phyloP scores from a whole-genome alignment of 2,888 invertebrate genomes.

The Callyntrura guangdongensis region DNA sequence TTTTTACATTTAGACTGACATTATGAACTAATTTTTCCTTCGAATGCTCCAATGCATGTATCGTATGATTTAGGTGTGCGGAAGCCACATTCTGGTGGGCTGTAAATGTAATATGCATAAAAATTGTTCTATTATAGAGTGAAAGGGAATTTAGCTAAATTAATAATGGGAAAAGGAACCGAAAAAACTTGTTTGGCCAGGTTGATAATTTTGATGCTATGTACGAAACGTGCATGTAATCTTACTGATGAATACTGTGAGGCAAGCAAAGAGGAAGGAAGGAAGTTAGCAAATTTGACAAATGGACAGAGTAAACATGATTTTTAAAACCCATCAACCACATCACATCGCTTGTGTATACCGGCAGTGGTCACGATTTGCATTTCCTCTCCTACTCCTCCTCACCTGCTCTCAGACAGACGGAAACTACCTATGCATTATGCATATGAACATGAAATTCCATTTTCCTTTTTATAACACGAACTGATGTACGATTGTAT shows the following conservation, averaged over 20 bases:
- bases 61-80: slow-evolving; percentile 1
- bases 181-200: slow-evolving; percentile 80
- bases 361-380: slow-evolving; percentile 75
- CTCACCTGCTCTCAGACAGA: background rate
- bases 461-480: slow-evolving; percentile 12
- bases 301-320: slow-evolving; percentile 64
- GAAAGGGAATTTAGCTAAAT: slow-evolving; percentile 75
- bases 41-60: background rate
- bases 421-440: slow-evolving; percentile 25
- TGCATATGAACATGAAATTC: slow-evolving; percentile 6
- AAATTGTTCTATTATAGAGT: slow-evolving; percentile 57
- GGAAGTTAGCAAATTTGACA: slow-evolving; percentile 74
- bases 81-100: slow-evolving; percentile 16
- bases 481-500: background rate
- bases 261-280: slow-evolving; percentile 62
- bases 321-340: slow-evolving; percentile 66
- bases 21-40: slow-evolving; percentile 6
- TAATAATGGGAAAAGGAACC: slow-evolving; percentile 69
- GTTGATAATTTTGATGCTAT: slow-evolving; percentile 47
- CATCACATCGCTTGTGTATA: slow-evolving; percentile 67
- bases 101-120: slow-evolving; percentile 48
- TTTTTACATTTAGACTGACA: slow-evolving; percentile 47
- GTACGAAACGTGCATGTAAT: background rate
- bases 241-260: slow-evolving; percentile 42
- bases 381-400: slow-evolving; percentile 65